Base-by-base conservation (phyloP, 2,113 vertebrate genomes). In the Steatornis caripensis region DNA sequence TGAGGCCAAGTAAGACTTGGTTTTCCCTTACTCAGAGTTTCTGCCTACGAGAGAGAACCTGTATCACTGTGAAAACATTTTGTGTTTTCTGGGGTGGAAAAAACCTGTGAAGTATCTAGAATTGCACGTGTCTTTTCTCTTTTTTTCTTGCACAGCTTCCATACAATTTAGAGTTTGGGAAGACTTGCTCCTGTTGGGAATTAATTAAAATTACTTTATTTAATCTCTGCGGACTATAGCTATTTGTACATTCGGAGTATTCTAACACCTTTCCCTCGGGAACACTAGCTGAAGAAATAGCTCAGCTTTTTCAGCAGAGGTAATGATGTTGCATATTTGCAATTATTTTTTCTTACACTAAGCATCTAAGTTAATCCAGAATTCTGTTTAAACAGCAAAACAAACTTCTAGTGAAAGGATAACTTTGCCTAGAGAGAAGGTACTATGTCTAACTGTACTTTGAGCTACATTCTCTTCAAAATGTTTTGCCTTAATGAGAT, bases 201-300 rank as follows among this genome's bases (percentile, higher is more conserved):
- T 93, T 76, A 93, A 95, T 95, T 95, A 96, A 95, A 88, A 93
- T 77, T 0, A 54, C 48, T 94, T 82, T 55, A 43, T 65, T 65
- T 87, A 87, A 62, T 66, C 90, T 90, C 75, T 80, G 54, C 2
- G 1, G 75, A 62, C 72, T 80, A 23, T 34, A 93, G 70, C 21
- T 58, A 55, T 85, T 90, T 66, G 32, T 80, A 46, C 61, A 91
- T 68, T 91, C 74, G 30, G 53, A 83, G 30, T 46, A 15, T 81
- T 84, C 77, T 61, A 79, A 84, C 23, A 64, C 41, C 21, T 80
- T 71, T 91, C 69, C 22, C 69, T 21, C 58, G 55, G 24, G 80
- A 91, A 27, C 0, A 0, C 21, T 66, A 75, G 46, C 69, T 84
- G 68, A 91, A 89, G 84, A 46, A 84, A 51, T n/a, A 78, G 21